Conservation (phyloP, 2,888 invertebrate genomes). For the Drosophila birchii region DNA sequence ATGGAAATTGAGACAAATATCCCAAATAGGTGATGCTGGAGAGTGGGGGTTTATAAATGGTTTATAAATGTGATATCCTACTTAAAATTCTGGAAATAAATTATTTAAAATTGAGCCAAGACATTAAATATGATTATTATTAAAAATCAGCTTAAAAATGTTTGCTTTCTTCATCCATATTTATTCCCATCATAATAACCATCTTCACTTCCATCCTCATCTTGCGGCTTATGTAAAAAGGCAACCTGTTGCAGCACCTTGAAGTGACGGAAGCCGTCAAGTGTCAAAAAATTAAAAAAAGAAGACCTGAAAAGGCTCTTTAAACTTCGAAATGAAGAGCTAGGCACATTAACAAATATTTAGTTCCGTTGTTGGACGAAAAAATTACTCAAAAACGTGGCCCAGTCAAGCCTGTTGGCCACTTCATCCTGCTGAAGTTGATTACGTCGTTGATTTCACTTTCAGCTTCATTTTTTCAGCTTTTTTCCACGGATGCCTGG, state of each 20-base stretch:
- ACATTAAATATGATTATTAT: not conserved
- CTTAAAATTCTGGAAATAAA: not conserved
- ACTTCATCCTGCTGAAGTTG: constrained; percentile 80
- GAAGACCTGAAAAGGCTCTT: constrained; percentile 41
- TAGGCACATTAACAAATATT: constrained; percentile 57
- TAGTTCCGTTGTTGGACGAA: constrained; percentile 56
- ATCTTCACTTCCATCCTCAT: constrained; percentile 5
- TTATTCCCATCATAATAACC: not conserved
- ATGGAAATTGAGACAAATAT: constrained; percentile 26
- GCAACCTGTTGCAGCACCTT: constrained; percentile 27
- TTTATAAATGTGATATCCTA: not conserved
- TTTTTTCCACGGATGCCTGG: constrained; percentile 51
- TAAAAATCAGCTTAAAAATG: no score
- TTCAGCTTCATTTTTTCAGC: constrained; percentile 48
- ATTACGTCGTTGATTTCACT: constrained; percentile 79
- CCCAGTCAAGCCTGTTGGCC: constrained; percentile 75
- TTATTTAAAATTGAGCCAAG: not conserved
- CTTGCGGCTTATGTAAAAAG: constrained; percentile 29
- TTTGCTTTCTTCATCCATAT: not conserved
- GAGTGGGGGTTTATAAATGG: not conserved
- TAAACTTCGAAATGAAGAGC: constrained; percentile 61
- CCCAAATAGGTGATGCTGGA: not conserved
- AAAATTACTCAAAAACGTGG: constrained; percentile 42
- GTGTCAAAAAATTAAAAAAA: constrained; percentile 32
- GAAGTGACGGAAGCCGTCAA: constrained; percentile 42